phyloP scores from a whole-genome alignment of 2,797 vertebrate species.

The Salarias fasciatus region DNA sequence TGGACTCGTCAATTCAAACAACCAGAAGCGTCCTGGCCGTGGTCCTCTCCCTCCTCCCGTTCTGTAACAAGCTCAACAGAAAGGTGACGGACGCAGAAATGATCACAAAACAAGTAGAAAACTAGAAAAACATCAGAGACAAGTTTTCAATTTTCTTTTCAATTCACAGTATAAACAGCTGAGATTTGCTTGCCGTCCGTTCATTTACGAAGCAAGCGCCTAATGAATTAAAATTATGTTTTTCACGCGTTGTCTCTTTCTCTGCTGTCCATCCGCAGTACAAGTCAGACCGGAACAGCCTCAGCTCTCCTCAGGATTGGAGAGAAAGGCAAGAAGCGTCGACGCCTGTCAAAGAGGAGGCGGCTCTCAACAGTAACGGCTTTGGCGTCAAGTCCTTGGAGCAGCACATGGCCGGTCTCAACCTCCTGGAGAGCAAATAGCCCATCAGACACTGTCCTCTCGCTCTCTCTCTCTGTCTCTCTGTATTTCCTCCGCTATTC shows the following conservation, averaged over 20 bases:
- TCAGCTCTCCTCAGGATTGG: conserved; percentile 87
- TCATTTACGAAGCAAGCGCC: no score
- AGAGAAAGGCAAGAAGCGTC: conserved; percentile 81
- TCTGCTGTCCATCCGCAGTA: conserved; percentile 65
- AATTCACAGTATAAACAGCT: no score
- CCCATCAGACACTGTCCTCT: conserved; percentile 9
- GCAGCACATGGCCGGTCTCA: conserved; percentile 87
- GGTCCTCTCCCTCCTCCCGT: conserved; percentile 86
- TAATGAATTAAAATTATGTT: no score
- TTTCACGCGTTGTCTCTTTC: not conserved
- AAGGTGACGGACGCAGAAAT: conserved; percentile 77
- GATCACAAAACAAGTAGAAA: no score
- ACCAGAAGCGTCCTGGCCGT: conserved; percentile 87
- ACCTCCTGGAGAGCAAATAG: conserved; percentile 90
- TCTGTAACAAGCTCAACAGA: conserved; percentile 89
- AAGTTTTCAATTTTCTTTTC: no score
- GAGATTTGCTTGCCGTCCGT: no score
- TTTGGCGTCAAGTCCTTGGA: conserved; percentile 87
- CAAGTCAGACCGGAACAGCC: conserved; percentile 84
- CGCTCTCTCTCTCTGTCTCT: conserved; percentile 18
- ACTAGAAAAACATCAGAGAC: no score
- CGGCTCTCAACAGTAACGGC: conserved; percentile 79
- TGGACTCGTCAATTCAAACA: conserved; percentile 92
- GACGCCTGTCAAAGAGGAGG: conserved; percentile 80
- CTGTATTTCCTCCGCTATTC: conserved; percentile 21